Conservation (phyloP, 1,140 invertebrate genomes). For the Drosophila takahashii region DNA sequence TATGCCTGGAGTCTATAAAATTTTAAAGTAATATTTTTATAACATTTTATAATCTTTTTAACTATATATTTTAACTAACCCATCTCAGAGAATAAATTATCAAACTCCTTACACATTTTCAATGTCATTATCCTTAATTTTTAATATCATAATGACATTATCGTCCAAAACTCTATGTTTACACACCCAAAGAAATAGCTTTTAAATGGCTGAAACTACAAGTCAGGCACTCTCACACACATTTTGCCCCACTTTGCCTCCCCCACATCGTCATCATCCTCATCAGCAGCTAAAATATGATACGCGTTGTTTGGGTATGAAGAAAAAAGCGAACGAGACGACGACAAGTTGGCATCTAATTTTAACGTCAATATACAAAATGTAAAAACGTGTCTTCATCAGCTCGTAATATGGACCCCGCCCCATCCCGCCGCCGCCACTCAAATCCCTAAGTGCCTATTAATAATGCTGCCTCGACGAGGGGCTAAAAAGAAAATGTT, state of each 20-base stretch:
- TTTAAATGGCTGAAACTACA: conserved; percentile 8
- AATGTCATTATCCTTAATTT: too few relatives aligned
- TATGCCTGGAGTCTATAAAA: too few relatives aligned
- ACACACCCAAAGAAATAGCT: too few relatives aligned
- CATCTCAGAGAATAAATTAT: too few relatives aligned
- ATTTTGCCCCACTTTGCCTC: conserved; percentile 23
- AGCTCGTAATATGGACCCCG: conserved; percentile 62
- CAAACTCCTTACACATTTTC: too few relatives aligned
- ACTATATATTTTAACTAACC: too few relatives aligned
- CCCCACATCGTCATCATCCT: conserved; percentile 41
- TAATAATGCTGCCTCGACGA: conserved; percentile 62
- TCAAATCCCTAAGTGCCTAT: conserved; percentile 65
- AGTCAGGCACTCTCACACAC: conserved; percentile 6
- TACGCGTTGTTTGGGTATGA: conserved; percentile 67
- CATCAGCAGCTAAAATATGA: conserved; percentile 75
- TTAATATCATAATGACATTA: too few relatives aligned
- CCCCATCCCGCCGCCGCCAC: background rate
- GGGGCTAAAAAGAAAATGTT: conserved; percentile 47
- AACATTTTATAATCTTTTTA: too few relatives aligned
- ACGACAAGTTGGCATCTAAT: conserved; percentile 82
- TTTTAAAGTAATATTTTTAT: too few relatives aligned
- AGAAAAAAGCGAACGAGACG: conserved; percentile 34
- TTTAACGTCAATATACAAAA: conserved; percentile 82
- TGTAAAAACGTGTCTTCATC: conserved; percentile 81
- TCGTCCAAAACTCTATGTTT: too few relatives aligned